Base-by-base conservation (phyloP, 2,113 vertebrate genomes). In the Nyctereutes procyonoides region DNA sequence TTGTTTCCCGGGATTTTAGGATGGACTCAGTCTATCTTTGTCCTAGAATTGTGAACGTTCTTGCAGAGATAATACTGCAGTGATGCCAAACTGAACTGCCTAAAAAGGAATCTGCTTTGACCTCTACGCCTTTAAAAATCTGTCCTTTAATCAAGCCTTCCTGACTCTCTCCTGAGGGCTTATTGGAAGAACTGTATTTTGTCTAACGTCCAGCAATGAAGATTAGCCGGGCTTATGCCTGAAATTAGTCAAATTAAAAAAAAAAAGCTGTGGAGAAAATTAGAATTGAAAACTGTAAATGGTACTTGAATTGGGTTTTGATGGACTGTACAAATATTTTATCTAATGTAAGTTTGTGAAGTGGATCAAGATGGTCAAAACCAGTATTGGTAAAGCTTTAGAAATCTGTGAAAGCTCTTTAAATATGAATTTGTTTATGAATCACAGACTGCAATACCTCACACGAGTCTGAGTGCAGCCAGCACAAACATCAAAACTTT, bases 31-130 rank as follows among this genome's bases (percentile, higher is more conserved):
- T 90, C 26, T 95, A 84, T 92, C 96, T 97, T 89, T 93, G n/a
- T 91, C 88, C 32, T 81, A 86, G 87, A 93, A 84, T 90, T 83
- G 80, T 95, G 79, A 84, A 93, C 74, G 83, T 95, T 96, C 83
- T 88, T 95, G 24, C 76, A 84, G 60, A 89, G 80, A 76, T 95
- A 77, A 83, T 93, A 73, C 89, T 84, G 10, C 16, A 53, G 1
- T 67, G 63, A 62, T 84, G 74, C 81, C 93, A 87, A 58, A 62
- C 69, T 92, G 76, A 92, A 84, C 71, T 77, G 53, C 81, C 95
- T 84, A 55, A 32, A 81, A 97, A 91, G 48, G 58, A 95, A 71
- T 93, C 53, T 56, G 71, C 69, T 83, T 71, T 97, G 92, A 96
- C 83, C 86, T 90, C 94, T 81, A 0, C 35, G 62, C 86, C 69